phyloP scores from a whole-genome alignment of 2,888 invertebrate genomes.

The Cepaea hortensis region DNA sequence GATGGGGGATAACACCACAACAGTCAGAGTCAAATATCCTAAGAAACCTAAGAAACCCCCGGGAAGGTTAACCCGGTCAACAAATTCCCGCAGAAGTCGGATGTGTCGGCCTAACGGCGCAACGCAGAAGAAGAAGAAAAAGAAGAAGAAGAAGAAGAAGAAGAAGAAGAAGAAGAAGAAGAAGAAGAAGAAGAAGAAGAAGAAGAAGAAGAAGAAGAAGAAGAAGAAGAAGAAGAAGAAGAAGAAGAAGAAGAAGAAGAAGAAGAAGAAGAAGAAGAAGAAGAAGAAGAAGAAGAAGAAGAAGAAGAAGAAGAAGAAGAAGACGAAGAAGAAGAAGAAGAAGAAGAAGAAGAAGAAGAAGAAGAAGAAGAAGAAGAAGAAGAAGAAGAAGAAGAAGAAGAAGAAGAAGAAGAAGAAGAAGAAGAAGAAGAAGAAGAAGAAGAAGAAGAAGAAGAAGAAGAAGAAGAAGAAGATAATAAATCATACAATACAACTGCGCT shows the following conservation, averaged over 20 bases:
- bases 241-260: background rate
- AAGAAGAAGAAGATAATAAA: too few relatives aligned
- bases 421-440: constrained; percentile 6
- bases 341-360: background rate
- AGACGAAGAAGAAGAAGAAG: too few relatives aligned
- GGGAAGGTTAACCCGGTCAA: too few relatives aligned
- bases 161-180: background rate
- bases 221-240: background rate
- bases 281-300: background rate
- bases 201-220: background rate
- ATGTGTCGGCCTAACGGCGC: too few relatives aligned
- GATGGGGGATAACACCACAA: too few relatives aligned
- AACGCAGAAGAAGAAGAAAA: too few relatives aligned
- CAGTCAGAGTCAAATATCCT: too few relatives aligned
- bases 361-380: background rate
- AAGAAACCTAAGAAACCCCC: too few relatives aligned
- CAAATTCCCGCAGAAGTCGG: too few relatives aligned
- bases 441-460: background rate
- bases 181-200: background rate
- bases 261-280: background rate
- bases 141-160: too few relatives aligned
- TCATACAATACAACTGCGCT: too few relatives aligned
- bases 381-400: background rate
- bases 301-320: too few relatives aligned
- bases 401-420: background rate